Evolutionary conservation across 2,888 invertebrate genomes (phyloP).

Genomic region (Troglohyphantes excavatus): DNA sequence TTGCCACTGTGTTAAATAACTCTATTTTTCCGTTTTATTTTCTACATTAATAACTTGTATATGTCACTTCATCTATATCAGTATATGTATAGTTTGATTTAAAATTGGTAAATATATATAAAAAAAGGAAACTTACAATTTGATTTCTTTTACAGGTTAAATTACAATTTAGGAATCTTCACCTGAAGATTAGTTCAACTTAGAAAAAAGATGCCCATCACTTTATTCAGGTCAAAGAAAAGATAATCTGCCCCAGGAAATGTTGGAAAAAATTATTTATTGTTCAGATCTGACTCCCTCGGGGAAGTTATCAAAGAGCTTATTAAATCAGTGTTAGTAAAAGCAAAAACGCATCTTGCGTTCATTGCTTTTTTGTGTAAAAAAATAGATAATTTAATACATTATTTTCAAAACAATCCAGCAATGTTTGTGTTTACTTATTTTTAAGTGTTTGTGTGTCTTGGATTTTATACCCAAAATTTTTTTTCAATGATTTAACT

Average conservation of each 20-base stretch:
- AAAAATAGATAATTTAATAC: constrained; percentile 10
- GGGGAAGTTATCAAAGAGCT: constrained; percentile 30
- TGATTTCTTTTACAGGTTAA: constrained; percentile 14
- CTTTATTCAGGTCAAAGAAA: background rate
- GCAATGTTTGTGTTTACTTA: no score
- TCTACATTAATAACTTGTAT: no score
- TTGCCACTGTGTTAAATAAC: no score
- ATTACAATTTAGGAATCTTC: background rate
- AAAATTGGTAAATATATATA: no score
- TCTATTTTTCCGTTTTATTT: no score
- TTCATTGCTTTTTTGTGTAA: background rate
- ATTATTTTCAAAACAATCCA: background rate
- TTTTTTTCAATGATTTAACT: no score
- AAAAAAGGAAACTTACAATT: no score
- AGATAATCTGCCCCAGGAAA: background rate
- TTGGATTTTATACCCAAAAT: no score
- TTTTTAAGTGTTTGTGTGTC: no score
- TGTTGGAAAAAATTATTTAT: constrained; percentile 19
- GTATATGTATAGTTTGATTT: no score
- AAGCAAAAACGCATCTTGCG: background rate
- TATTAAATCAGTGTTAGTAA: constrained; percentile 17
- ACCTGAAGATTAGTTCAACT: background rate
- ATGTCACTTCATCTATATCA: no score
- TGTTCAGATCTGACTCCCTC: background rate
- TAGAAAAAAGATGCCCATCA: background rate